Conservation (phyloP, 2,113 vertebrate genomes). For the Cavia porcellus region DNA sequence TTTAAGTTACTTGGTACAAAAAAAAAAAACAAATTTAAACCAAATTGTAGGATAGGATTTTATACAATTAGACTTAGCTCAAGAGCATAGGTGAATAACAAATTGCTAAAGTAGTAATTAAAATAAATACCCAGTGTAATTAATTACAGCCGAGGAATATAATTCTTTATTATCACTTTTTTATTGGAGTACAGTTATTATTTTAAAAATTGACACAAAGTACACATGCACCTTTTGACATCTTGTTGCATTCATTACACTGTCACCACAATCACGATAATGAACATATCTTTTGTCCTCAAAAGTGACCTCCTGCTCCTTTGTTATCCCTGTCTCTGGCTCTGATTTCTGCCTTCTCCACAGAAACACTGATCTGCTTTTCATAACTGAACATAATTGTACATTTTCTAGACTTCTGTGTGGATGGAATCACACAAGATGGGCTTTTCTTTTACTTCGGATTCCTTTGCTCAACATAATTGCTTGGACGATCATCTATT, state of each 20-base stretch:
- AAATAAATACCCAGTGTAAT: not conserved
- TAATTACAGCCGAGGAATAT: conserved; percentile 17
- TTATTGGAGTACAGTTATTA: not conserved
- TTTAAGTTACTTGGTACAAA: not conserved
- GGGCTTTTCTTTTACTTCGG: not conserved
- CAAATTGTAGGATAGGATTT: not conserved
- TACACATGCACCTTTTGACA: not conserved
- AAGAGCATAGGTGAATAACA: not conserved
- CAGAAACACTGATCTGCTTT: not conserved
- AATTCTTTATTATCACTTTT: not conserved
- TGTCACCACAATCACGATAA: not conserved
- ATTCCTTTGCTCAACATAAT: not conserved
- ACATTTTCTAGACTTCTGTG: not conserved
- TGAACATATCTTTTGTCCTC: not conserved
- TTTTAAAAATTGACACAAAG: not conserved
- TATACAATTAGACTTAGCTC: not conserved
- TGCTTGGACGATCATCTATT: not conserved
- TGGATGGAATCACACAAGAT: not conserved
- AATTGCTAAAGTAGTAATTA: not conserved
- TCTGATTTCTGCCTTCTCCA: not conserved
- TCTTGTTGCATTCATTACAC: not conserved
- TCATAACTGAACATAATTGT: not conserved
- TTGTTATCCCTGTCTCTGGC: not conserved
- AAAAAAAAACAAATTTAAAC: not conserved
- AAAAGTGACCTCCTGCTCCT: not conserved